Evolutionary conservation across 2,797 vertebrate genomes (phyloP).

Genomic region (Cuniculus paca): DNA sequence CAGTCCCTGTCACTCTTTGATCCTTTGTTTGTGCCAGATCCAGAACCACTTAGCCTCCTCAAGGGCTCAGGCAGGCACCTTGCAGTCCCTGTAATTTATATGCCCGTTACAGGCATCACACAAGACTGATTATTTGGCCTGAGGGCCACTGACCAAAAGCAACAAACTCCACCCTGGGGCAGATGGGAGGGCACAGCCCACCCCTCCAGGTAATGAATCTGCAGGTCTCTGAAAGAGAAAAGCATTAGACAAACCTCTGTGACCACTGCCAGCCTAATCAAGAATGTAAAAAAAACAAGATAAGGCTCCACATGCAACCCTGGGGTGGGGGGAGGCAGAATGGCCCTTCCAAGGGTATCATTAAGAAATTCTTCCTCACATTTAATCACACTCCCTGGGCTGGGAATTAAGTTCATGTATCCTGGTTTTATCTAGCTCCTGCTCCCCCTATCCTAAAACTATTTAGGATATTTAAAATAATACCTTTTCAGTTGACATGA

Average conservation of each 20-base stretch:
- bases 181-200: background rate
- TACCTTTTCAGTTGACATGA: conserved; percentile 10
- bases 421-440: conserved; percentile 3
- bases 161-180: background rate
- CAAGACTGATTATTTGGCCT: background rate
- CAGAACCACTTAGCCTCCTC: conserved; percentile 28
- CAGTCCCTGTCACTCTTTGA: conserved; percentile 41
- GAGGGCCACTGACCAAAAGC: background rate
- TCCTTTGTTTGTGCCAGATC: background rate
- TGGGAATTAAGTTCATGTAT: background rate
- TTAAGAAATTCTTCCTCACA: conserved; percentile 36
- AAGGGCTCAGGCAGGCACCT: conserved; percentile 19
- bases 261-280: background rate
- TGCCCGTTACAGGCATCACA: background rate
- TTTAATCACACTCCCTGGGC: background rate
- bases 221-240: background rate
- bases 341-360: background rate
- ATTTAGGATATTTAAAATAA: background rate
- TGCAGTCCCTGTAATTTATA: background rate
- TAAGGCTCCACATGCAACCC: background rate
- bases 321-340: background rate
- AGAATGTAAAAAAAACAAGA: conserved; percentile 45
- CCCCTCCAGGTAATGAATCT: background rate
- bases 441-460: background rate
- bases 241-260: background rate